Evolutionary conservation across 2,113 vertebrate species (phyloP).

Genomic region (Symphodus melops): DNA sequence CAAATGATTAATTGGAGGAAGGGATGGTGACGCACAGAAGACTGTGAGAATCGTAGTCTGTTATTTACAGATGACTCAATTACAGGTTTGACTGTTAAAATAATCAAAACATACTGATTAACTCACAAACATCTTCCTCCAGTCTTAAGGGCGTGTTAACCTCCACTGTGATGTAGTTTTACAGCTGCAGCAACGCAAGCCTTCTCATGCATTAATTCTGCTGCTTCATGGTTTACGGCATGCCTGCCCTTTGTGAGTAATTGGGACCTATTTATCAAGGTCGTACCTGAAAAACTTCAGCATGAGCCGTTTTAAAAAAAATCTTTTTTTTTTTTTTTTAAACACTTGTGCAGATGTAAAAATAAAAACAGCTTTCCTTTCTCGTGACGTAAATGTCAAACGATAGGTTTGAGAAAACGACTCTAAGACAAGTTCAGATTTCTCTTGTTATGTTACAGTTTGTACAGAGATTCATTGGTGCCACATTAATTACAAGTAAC

Average conservation of each 20-base stretch:
- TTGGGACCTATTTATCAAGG: too few species aligned
- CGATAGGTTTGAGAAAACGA: too few species aligned
- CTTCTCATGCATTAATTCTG: constrained; percentile 8
- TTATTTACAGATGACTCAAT: neutral
- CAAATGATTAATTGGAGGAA: neutral
- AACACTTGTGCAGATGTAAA: too few species aligned
- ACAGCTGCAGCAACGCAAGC: neutral
- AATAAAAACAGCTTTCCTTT: too few species aligned
- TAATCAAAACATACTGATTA: constrained; percentile 1
- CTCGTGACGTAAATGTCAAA: too few species aligned
- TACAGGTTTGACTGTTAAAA: neutral
- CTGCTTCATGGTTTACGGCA: neutral
- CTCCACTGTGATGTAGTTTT: neutral
- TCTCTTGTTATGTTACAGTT: neutral
- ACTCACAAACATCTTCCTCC: neutral
- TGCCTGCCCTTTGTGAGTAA: too few species aligned
- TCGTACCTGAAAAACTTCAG: too few species aligned
- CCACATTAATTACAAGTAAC: neutral
- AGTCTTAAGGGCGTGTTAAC: neutral
- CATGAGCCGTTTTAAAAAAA: too few species aligned
- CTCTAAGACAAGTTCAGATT: neutral
- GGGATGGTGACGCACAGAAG: too few species aligned
- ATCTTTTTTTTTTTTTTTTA: too few species aligned
- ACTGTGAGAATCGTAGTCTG: too few species aligned
- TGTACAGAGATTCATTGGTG: neutral